These are phyloP conservation scores for Calonectris borealis DNA, from an alignment of 2,113 vertebrate species.

Conservation along the genomic window DNA sequence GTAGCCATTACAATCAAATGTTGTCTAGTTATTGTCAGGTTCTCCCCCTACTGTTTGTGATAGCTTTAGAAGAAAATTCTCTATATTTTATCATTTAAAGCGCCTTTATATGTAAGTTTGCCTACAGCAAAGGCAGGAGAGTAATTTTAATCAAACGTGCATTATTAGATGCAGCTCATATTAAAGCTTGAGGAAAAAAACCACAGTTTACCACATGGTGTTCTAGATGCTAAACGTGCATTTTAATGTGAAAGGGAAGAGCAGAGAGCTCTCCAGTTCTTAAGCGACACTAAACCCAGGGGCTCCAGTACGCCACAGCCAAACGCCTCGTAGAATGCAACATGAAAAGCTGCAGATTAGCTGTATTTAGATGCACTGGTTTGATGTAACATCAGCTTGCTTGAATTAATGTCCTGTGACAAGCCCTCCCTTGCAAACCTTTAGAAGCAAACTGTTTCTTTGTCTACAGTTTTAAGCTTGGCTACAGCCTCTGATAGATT, in stretches of 20 bases:
- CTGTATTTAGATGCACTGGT: slow-evolving; percentile 40
- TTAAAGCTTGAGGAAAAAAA: not conserved
- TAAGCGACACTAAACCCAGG: not conserved
- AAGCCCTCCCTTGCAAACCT: slow-evolving; percentile 61
- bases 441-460: slow-evolving; percentile 58
- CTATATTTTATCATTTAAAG: not conserved
- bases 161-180: not conserved
- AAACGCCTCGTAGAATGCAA: slow-evolving; percentile 21
- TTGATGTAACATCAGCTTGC: slow-evolving; percentile 62
- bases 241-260: slow-evolving; percentile 31
- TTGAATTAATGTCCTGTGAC: slow-evolving; percentile 69
- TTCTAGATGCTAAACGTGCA: not conserved
- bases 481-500: slow-evolving; percentile 42
- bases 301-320: not conserved
- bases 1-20: not conserved
- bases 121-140: not conserved
- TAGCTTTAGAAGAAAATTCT: not conserved
- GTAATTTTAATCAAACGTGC: not conserved
- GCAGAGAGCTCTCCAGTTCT: slow-evolving; percentile 3
- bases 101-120: not conserved
- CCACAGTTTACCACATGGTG: not conserved
- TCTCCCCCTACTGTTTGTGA: not conserved
- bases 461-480: slow-evolving; percentile 50
- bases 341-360: slow-evolving; percentile 62
- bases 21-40: not conserved